Conservation (phyloP, 1,140 invertebrate species). For the Whitmania pigra region DNA sequence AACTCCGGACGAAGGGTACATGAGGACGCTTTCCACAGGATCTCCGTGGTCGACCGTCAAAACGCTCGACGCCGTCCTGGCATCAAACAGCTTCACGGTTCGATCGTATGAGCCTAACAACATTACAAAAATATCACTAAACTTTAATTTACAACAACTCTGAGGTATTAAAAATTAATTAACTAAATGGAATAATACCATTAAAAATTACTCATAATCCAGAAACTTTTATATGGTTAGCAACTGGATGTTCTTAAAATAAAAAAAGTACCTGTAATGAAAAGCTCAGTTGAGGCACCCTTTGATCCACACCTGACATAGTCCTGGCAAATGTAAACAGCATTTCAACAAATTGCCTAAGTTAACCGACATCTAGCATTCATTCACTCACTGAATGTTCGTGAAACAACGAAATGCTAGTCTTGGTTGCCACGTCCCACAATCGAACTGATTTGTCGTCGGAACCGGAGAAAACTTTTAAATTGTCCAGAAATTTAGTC, state of each 20-base stretch:
- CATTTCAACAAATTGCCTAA: not conserved
- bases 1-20: conserved; percentile 74
- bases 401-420: conserved; percentile 52
- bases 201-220: not conserved
- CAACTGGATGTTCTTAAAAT: not conserved
- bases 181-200: not conserved
- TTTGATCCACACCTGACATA: conserved; percentile 37
- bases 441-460: conserved; percentile 78
- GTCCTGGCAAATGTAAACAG: conserved; percentile 32
- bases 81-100: conserved; percentile 75
- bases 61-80: conserved; percentile 53
- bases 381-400: conserved; percentile 49
- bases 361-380: not conserved
- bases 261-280: conserved; percentile 34
- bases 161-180: no score
- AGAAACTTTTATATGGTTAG: not conserved
- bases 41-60: conserved; percentile 70
- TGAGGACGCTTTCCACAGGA: conserved; percentile 78
- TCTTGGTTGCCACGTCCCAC: conserved; percentile 81
- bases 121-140: no score
- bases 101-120: conserved; percentile 77
- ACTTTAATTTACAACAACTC: no score
- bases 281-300: conserved; percentile 30
- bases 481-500: conserved; percentile 65
- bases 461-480: conserved; percentile 72